Evolutionary conservation across 2,888 invertebrate genomes (phyloP).

Genomic region (Stictocephala bisonia): DNA sequence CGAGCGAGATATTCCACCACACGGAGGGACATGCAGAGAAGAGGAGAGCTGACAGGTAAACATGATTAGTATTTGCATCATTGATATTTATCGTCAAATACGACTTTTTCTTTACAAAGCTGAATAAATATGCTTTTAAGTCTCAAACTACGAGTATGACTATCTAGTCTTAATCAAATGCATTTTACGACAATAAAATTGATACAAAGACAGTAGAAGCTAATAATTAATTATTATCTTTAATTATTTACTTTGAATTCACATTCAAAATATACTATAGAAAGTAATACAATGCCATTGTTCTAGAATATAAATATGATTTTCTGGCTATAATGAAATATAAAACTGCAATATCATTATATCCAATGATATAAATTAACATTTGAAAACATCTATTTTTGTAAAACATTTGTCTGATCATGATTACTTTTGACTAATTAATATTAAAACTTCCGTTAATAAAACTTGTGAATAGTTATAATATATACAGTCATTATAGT

Average conservation of each 20-base stretch:
- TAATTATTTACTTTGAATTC: not conserved
- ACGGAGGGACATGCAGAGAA: slow-evolving; percentile 69
- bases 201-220: not conserved
- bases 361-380: too few relatives aligned
- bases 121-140: not conserved
- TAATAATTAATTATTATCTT: not conserved
- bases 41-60: slow-evolving; percentile 74
- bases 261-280: too few relatives aligned
- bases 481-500: too few relatives aligned
- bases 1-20: slow-evolving; percentile 79
- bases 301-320: too few relatives aligned
- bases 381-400: too few relatives aligned
- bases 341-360: too few relatives aligned
- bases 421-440: too few relatives aligned
- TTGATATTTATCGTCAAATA: not conserved
- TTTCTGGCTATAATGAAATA: too few relatives aligned
- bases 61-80: not conserved
- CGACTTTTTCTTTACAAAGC: not conserved
- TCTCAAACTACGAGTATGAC: not conserved
- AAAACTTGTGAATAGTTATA: too few relatives aligned
- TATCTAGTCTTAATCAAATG: not conserved
- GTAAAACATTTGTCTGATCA: too few relatives aligned
- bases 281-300: too few relatives aligned
- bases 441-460: too few relatives aligned
- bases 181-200: not conserved